Base-by-base conservation (phyloP, 2,888 invertebrate genomes). In the Cryptophagus acutangulus region DNA sequence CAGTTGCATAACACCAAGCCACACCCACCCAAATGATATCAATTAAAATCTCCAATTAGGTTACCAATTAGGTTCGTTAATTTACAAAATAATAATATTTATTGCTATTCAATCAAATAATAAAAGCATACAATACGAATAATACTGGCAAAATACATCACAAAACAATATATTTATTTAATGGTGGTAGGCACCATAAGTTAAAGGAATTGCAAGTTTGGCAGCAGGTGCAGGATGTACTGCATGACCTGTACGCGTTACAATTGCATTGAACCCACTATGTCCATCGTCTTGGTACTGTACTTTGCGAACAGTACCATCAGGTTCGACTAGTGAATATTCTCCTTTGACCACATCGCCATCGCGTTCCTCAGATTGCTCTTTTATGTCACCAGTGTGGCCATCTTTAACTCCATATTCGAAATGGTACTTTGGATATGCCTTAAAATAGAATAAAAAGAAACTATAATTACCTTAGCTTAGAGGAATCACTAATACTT, bases 271-370 rank as follows among this genome's bases (percentile, higher is more conserved):
- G 66, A 78, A 78, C 40, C 78, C 77, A 59, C 59, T 65, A 36
- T 63, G 61, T 1, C 59, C 77, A 53, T 80, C 80, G 24, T 79
- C 81, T 59, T 74, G 75, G 68, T 81, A 81, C 54, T 80, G 77
- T 16, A 81, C 81, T 57, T 78, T 80, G 58, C 81, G 73, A 59
- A 73, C 69, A 36, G 78, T 74, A 56, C 81, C 81, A 54, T 79
- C 80, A 8, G 81, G 78, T 55, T 81, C 81, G 17, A 80, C 70
- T 5, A 81, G 71, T 46, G 78, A 78, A 59, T 82, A 82, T 59
- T 80, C 78, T 63, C 85, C 85, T 72, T 79, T 79, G 14, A 85
- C 84, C 8, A 79, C 79, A 61, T 84, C 81, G 2, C 85, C 85
- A 61, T 81, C 81, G 50, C 79, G 74, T 56, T 78, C 77, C 61